Percentiles rank a stretch among this genome's conserved stretches.
These are phyloP conservation scores for Genyomyrus donnyi DNA, from an alignment of 2,113 vertebrate species.

Conservation along the genomic window DNA sequence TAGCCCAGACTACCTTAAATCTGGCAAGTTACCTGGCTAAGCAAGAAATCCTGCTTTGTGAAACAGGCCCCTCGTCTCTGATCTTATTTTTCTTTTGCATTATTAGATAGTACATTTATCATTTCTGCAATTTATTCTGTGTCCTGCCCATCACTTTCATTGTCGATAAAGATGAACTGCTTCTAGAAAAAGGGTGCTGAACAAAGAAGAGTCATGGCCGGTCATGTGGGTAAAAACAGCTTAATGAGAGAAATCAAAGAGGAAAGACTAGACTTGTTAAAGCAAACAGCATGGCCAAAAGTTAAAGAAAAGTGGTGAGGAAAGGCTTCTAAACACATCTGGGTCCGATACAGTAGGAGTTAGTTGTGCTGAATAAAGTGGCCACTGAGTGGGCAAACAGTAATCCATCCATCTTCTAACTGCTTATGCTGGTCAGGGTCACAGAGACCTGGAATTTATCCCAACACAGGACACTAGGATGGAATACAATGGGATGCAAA, in stretches of 20 bases:
- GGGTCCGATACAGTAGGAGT: too few species aligned
- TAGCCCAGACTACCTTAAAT: too few species aligned
- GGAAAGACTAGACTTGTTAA: too few species aligned
- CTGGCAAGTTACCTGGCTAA: too few species aligned
- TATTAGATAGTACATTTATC: not conserved
- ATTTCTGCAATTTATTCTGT: not conserved
- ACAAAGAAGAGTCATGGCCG: not conserved
- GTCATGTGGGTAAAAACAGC: not conserved
- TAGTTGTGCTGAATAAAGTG: not conserved
- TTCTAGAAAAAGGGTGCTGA: not conserved
- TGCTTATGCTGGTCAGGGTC: not conserved
- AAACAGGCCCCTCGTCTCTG: too few species aligned
- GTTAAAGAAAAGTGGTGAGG: too few species aligned
- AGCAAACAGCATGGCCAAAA: too few species aligned
- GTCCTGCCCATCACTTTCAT: not conserved
- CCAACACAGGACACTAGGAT: not conserved
- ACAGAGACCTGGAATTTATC: not conserved
- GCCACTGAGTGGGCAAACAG: not conserved
- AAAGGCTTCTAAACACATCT: too few species aligned
- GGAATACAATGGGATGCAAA: not conserved
- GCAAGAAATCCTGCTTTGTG: too few species aligned
- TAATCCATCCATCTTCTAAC: not conserved
- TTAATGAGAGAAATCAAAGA: too few species aligned
- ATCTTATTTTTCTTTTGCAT: not conserved
- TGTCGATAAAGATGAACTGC: not conserved